These are phyloP conservation scores for Alectura lathami DNA, from an alignment of 2,113 vertebrate species.

Conservation along the genomic window DNA sequence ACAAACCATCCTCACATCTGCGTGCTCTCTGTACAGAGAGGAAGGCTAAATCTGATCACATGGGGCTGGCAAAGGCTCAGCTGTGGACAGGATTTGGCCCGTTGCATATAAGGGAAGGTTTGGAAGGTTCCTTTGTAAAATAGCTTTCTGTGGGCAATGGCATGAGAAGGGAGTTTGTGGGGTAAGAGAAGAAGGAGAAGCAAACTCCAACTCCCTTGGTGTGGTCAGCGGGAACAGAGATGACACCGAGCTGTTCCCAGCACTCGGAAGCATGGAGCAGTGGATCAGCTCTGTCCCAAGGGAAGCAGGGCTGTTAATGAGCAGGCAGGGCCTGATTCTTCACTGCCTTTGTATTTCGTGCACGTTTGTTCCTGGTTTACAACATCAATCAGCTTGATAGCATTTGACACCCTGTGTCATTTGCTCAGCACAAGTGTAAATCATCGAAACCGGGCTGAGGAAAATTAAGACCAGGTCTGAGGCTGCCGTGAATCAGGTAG, in stretches of 20 bases:
- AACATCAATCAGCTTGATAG: background rate
- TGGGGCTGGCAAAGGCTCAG: background rate
- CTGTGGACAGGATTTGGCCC: background rate
- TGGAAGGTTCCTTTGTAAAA: background rate
- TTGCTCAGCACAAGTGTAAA: conserved; percentile 16
- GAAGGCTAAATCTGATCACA: background rate
- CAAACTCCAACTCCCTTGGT: background rate
- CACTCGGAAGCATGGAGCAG: background rate
- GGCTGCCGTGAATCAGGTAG: background rate
- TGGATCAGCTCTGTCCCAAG: background rate
- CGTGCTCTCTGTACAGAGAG: background rate
- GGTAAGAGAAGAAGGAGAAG: background rate
- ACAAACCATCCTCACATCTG: conserved; percentile 22
- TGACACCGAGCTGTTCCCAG: background rate
- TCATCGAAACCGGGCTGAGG: background rate
- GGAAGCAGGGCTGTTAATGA: background rate
- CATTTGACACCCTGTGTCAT: background rate
- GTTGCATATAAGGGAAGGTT: conserved; percentile 19
- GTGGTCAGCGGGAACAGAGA: background rate
- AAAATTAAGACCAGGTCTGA: conserved; percentile 15
- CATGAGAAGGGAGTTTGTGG: background rate
- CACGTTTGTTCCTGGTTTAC: conserved; percentile 16
- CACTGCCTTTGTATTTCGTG: background rate
- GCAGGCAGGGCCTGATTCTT: background rate
- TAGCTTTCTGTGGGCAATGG: background rate